Percentiles rank a stretch among this genome's conserved stretches.
Evolutionary conservation across 2,797 vertebrate genomes (phyloP).

Genomic region (Triplophysa bombifrons): DNA sequence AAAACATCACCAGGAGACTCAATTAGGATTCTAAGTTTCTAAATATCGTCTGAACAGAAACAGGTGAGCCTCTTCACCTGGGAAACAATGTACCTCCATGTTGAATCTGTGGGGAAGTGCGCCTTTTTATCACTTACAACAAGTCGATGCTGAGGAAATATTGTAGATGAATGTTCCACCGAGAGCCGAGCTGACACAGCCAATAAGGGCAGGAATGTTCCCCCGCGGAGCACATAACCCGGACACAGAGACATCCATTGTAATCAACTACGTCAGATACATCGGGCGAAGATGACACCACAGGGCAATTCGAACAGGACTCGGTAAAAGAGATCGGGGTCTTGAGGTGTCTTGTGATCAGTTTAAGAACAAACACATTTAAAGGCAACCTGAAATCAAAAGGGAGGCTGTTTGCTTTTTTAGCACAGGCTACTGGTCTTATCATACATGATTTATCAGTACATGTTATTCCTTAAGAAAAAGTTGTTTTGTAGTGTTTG

Average conservation of each 20-base stretch:
- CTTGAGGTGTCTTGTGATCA: slow-evolving; percentile 40
- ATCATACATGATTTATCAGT: not conserved
- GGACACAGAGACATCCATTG: slow-evolving; percentile 50
- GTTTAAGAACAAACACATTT: slow-evolving; percentile 15
- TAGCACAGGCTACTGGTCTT: not conserved
- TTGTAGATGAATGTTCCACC: slow-evolving; percentile 29
- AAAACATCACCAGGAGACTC: slow-evolving; percentile 36
- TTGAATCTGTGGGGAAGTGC: slow-evolving; percentile 19
- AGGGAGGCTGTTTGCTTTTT: slow-evolving; percentile 1
- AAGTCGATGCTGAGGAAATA: slow-evolving; percentile 37
- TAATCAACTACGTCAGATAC: slow-evolving; percentile 50
- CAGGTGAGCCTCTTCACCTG: slow-evolving; percentile 3
- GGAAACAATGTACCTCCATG: slow-evolving; percentile 16
- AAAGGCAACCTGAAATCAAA: not conserved
- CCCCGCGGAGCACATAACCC: slow-evolving; percentile 42
- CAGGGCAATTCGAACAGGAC: slow-evolving; percentile 1
- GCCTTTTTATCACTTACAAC: not conserved
- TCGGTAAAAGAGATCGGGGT: slow-evolving; percentile 17
- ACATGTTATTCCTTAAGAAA: too few species aligned
- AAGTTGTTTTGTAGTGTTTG: not conserved
- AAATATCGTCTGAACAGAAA: slow-evolving; percentile 6
- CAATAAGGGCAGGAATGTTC: slow-evolving; percentile 53
- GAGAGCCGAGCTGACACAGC: slow-evolving; percentile 44
- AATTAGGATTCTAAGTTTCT: slow-evolving; percentile 26
- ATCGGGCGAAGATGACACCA: slow-evolving; percentile 36